Evolutionary conservation across 1,140 invertebrate genomes (phyloP).

Genomic region (Drosophila lowei): DNA sequence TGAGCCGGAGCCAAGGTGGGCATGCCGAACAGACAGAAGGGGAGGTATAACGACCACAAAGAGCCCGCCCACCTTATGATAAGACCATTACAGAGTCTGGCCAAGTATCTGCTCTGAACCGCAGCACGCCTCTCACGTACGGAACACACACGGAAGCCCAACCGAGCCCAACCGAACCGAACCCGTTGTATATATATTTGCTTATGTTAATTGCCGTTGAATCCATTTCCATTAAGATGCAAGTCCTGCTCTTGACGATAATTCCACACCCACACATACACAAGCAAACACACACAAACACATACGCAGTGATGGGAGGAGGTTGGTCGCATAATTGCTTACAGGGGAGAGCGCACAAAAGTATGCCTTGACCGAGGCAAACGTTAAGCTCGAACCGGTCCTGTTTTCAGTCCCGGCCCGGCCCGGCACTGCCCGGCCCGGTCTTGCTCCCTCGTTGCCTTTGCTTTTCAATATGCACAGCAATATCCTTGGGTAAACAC

Average conservation of each 20-base stretch:
- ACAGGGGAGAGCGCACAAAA: constrained; percentile 41
- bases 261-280: constrained; percentile 64
- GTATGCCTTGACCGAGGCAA: constrained; percentile 75
- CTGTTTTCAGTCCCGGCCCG: too few species aligned
- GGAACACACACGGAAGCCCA: constrained; percentile 24
- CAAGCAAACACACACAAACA: background rate
- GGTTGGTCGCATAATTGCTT: constrained; percentile 68
- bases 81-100: constrained; percentile 71
- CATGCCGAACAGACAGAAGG: background rate
- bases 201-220: constrained; percentile 83
- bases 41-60: constrained; percentile 52
- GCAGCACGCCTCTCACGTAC: constrained; percentile 72
- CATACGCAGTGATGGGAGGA: constrained; percentile 16
- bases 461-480: constrained; percentile 81
- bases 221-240: constrained; percentile 83
- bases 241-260: constrained; percentile 78
- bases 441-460: constrained; percentile 37
- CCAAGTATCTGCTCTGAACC: constrained; percentile 71
- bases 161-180: constrained; percentile 51
- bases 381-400: constrained; percentile 56
- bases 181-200: constrained; percentile 78
- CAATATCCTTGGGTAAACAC: constrained; percentile 80
- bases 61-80: constrained; percentile 75
- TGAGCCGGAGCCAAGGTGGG: constrained; percentile 6
- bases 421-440: constrained; percentile 15